A percentile compares a stretch with the other conserved stretches of the same genome.
phyloP scores from a whole-genome alignment of 2,113 vertebrate genomes.

The Heterochromis multidens region DNA sequence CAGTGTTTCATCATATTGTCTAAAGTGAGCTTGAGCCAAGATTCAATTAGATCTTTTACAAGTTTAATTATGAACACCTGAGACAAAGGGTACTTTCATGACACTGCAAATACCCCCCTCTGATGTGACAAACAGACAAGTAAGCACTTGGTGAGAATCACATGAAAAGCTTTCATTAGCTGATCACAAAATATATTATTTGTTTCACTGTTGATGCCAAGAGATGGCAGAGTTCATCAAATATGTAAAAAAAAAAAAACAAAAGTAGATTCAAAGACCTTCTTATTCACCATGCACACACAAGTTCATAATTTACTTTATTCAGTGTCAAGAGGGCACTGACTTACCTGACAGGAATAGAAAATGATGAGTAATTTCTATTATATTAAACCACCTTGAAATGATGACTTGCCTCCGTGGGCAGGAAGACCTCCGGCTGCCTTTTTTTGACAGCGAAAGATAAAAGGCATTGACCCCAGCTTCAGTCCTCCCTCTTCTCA shows the following conservation, averaged over 20 bases:
- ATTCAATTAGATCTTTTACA: not conserved
- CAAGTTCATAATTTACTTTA: not conserved
- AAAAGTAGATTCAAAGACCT: not conserved
- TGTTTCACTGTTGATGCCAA: not conserved
- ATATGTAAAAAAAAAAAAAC: not conserved
- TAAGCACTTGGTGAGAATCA: not conserved
- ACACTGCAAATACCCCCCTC: not conserved
- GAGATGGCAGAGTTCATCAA: not conserved
- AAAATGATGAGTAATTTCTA: not conserved
- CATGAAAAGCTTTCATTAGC: not conserved
- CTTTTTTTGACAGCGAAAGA: not conserved
- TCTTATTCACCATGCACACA: not conserved
- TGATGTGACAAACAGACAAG: not conserved
- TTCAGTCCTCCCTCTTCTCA: slow-evolving; percentile 26
- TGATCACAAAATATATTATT: not conserved
- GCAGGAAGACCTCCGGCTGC: not conserved
- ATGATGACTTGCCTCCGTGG: not conserved
- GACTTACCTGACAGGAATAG: not conserved
- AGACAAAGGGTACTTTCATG: not conserved
- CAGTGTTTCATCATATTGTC: slow-evolving; percentile 18
- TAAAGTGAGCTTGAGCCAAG: not conserved
- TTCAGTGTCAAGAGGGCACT: not conserved
- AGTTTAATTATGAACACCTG: slow-evolving; percentile 7
- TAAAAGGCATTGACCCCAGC: not conserved
- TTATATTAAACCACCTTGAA: not conserved